These are phyloP conservation scores for Lagopus leucura DNA, from an alignment of 2,113 vertebrate genomes.

Conservation along the genomic window DNA sequence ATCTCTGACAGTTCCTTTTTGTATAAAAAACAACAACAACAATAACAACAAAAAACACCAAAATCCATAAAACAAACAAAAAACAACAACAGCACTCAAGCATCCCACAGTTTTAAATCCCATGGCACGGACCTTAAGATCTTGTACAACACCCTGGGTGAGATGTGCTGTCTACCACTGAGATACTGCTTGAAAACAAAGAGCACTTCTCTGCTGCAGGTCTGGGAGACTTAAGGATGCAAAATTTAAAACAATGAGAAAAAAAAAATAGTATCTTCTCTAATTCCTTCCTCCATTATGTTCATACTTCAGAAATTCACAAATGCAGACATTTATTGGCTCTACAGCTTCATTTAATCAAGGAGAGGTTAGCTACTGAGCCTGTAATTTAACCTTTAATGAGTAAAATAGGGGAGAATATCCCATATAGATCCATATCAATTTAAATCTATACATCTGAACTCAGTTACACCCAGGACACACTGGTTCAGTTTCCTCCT, in stretches of 20 bases:
- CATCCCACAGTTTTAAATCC: neutral
- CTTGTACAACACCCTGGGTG: neutral
- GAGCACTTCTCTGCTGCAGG: neutral
- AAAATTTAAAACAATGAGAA: neutral
- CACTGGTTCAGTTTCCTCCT: neutral
- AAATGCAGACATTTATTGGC: neutral
- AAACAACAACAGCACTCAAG: neutral
- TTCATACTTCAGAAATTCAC: neutral
- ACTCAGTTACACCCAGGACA: neutral
- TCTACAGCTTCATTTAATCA: neutral
- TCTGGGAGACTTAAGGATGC: neutral
- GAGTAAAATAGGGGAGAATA: neutral
- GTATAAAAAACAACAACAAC: neutral
- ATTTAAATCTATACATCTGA: slow-evolving; percentile 5
- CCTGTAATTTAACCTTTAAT: neutral
- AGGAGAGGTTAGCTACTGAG: neutral
- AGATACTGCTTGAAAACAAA: neutral
- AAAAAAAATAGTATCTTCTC: neutral
- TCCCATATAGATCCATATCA: neutral
- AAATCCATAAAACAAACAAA: neutral
- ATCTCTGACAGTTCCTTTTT: slow-evolving; percentile 25
- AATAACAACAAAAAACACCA: too few relatives aligned
- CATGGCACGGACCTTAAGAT: neutral
- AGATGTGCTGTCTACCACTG: neutral
- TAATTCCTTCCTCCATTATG: neutral